Percentiles rank a stretch among this genome's conserved stretches.
Evolutionary conservation across 2,113 vertebrate genomes (phyloP).

Genomic region (Scolopax mira): DNA sequence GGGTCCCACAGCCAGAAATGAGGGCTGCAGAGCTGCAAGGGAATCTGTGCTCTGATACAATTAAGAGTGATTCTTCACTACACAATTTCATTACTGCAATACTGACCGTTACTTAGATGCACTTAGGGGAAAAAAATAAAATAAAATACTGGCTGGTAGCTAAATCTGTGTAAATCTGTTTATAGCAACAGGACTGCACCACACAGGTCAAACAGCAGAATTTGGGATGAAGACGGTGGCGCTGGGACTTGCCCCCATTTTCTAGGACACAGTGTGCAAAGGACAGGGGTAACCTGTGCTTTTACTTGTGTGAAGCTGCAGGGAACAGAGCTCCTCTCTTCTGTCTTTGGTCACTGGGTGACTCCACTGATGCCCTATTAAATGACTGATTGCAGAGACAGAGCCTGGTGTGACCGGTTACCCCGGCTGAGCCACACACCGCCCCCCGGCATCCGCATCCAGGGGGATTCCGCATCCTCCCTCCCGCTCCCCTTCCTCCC

Average conservation of each 20-base stretch:
- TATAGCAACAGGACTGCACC: background rate
- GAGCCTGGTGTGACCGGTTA: background rate
- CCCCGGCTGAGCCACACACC: background rate
- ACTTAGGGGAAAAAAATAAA: background rate
- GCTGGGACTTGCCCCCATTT: background rate
- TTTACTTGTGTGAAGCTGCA: background rate
- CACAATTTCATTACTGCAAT: background rate
- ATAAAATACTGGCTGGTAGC: background rate
- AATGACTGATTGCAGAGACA: too few relatives aligned
- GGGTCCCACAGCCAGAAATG: background rate
- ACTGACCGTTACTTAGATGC: background rate
- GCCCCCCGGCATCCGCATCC: background rate
- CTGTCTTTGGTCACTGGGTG: background rate
- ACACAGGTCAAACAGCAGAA: background rate
- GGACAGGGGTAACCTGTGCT: background rate
- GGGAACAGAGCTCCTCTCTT: background rate
- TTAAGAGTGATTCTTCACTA: background rate
- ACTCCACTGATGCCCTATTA: background rate
- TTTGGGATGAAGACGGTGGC: rapidly evolving
- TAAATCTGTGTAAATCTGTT: background rate
- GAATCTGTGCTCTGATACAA: background rate
- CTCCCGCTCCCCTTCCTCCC: background rate
- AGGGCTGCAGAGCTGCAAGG: background rate
- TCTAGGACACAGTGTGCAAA: background rate
- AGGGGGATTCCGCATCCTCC: background rate